Conservation (phyloP, 2,797 vertebrate species). For the Gymnoscopelus braueri region DNA sequence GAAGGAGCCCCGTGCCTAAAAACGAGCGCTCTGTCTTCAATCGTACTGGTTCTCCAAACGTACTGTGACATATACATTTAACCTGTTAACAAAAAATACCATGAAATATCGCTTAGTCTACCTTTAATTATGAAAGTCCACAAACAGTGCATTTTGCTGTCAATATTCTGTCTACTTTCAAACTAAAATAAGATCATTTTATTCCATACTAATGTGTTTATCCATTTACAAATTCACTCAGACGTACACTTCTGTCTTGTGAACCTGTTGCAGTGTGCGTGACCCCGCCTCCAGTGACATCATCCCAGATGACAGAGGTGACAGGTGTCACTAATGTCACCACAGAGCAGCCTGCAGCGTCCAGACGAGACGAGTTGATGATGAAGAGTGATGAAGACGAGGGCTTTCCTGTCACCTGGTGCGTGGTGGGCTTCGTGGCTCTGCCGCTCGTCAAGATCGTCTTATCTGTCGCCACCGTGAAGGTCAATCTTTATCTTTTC, state of each 20-base stretch:
- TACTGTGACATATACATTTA: too few relatives aligned
- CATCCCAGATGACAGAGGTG: too few relatives aligned
- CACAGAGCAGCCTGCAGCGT: too few relatives aligned
- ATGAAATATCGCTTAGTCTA: background rate
- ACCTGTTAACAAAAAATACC: background rate
- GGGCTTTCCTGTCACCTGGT: conserved; percentile 55
- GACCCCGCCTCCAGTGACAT: background rate
- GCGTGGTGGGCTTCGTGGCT: conserved; percentile 6
- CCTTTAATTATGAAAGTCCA: background rate
- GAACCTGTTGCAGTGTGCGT: conserved; percentile 2
- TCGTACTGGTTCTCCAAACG: too few relatives aligned
- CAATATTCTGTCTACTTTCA: background rate
- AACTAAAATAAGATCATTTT: background rate
- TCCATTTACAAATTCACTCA: too few relatives aligned
- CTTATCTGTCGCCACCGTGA: conserved; percentile 48
- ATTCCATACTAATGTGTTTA: background rate
- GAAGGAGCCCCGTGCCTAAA: too few relatives aligned
- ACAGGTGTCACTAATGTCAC: too few relatives aligned
- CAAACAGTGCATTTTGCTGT: background rate
- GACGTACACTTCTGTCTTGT: background rate
- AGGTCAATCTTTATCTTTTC: conserved; percentile 62
- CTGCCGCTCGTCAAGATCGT: conserved; percentile 57
- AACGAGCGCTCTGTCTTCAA: too few relatives aligned
- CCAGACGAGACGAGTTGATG: too few relatives aligned
- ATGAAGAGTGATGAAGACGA: too few relatives aligned